Evolutionary conservation across 2,797 vertebrate genomes (phyloP), one percentile per base, ranked within the genome.

Genomic region (Masticophis lateralis): DNA sequence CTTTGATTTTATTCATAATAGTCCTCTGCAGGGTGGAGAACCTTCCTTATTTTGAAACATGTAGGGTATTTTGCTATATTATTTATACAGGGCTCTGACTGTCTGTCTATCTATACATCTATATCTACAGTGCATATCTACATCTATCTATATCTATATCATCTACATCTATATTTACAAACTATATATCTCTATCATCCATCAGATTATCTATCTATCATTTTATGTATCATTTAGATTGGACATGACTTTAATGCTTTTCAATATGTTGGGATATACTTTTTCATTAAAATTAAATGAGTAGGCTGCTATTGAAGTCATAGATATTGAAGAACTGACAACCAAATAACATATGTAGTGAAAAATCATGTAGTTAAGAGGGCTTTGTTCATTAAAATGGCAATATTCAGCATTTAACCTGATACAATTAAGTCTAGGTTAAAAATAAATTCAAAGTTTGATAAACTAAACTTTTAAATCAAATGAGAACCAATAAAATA

Each of bases 391-490:
- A 74, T 74, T 74, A 69, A 90, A 79, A 56, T 22, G 59, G 25
- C 14, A 28, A 27, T n/a, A 91, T 66, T 90, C 8, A 94, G n/a
- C 2, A 92, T 93, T 94, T 91, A 12, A 22, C 93, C 91, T 88
- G 74, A 7, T 61, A 93, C 96, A 96, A 93, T 92, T 55, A 55
- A 43, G 37, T 11, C 20, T 14, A 27, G 53, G 7, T 92, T 92
- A 79, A 95, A 97, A 96, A 92, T 1, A 8, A 96, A 96, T 95
- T 18, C 63, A 96, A 27, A 87, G 55, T 96, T 94, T 27, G 92
- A 94, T 91, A 97, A 96, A 97, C 94, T 92, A 97, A 95, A 93
- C 55, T 88, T 88, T 95, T 95, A 94, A 96, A 94, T 69, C 95
- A 96, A 95, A 83, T 60, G 57, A 91, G 47, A 4, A 56, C 66